Evolutionary conservation across 92 coral and sea anemone genomes (phyloP).

Genomic region (Siderastrea radians): DNA sequence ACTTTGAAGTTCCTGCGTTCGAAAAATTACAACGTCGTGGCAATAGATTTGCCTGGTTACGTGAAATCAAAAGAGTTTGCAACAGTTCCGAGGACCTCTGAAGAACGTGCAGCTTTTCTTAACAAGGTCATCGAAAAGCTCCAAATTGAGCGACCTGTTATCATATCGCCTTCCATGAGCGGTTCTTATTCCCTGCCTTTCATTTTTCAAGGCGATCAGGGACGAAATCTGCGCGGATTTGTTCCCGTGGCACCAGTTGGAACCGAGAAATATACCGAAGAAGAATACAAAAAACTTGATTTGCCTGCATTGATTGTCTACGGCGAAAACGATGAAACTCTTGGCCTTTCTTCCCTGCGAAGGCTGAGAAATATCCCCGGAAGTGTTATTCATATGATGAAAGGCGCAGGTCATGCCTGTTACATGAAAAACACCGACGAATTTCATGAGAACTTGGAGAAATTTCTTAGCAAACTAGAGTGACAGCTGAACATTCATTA

Average conservation of each 20-base stretch:
- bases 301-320: constrained; percentile 77
- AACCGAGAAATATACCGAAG: constrained; percentile 64
- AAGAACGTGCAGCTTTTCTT: constrained; percentile 70
- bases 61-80: constrained; percentile 67
- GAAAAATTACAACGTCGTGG: constrained; percentile 79
- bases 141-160: constrained; percentile 60
- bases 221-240: constrained; percentile 74
- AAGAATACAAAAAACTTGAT: constrained; percentile 61
- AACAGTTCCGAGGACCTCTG: constrained; percentile 45
- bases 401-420: constrained; percentile 90
- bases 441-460: constrained; percentile 79
- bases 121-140: constrained; percentile 57
- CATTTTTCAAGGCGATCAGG: constrained; percentile 64
- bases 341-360: constrained; percentile 70
- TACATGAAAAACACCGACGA: constrained; percentile 81
- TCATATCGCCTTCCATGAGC: constrained; percentile 91
- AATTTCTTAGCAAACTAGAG: constrained; percentile 67
- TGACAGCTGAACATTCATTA: not conserved
- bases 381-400: constrained; percentile 62
- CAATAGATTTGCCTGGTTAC: constrained; percentile 85
- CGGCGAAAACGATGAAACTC: constrained; percentile 76
- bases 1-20: constrained; percentile 78
- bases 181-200: constrained; percentile 86
- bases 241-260: constrained; percentile 86
- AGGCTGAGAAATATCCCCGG: constrained; percentile 79